A percentile compares a stretch with the other conserved stretches of the same genome.
Evolutionary conservation across 2,797 vertebrate genomes (phyloP).

Genomic region (Bradypodion pumilum): DNA sequence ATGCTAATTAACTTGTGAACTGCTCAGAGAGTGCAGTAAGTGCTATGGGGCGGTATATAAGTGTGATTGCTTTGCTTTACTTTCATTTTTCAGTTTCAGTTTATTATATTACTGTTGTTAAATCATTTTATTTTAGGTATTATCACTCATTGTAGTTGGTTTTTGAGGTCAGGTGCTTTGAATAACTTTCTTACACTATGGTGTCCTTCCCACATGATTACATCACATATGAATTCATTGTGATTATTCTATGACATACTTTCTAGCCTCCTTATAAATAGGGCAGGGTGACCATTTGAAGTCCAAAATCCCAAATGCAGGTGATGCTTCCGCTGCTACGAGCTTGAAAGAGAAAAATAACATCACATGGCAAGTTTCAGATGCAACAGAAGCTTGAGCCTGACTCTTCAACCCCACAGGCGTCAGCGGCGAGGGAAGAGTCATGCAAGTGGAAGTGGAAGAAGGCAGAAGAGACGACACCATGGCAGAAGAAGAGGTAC

Average conservation of each 20-base stretch:
- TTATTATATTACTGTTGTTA: neutral
- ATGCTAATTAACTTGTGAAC: too few relatives aligned
- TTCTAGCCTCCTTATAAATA: neutral
- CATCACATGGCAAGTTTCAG: conserved; percentile 1
- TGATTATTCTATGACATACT: neutral
- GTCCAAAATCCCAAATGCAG: neutral
- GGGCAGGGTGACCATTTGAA: neutral
- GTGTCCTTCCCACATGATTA: neutral
- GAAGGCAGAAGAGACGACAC: neutral
- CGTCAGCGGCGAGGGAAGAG: neutral
- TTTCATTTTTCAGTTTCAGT: too few relatives aligned
- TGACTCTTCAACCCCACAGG: neutral
- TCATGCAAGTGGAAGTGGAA: neutral
- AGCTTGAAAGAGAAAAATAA: neutral
- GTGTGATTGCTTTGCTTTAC: too few relatives aligned
- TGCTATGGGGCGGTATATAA: too few relatives aligned
- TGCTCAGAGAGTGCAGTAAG: too few relatives aligned
- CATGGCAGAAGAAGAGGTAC: neutral
- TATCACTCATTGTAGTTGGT: neutral
- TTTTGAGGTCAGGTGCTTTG: neutral
- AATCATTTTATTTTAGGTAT: neutral
- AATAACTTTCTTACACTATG: neutral
- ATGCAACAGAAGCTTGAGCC: neutral
- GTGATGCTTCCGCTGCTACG: neutral
- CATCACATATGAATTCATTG: neutral